Base-by-base conservation (phyloP, 2,113 vertebrate genomes). In the Balaeniceps rex region DNA sequence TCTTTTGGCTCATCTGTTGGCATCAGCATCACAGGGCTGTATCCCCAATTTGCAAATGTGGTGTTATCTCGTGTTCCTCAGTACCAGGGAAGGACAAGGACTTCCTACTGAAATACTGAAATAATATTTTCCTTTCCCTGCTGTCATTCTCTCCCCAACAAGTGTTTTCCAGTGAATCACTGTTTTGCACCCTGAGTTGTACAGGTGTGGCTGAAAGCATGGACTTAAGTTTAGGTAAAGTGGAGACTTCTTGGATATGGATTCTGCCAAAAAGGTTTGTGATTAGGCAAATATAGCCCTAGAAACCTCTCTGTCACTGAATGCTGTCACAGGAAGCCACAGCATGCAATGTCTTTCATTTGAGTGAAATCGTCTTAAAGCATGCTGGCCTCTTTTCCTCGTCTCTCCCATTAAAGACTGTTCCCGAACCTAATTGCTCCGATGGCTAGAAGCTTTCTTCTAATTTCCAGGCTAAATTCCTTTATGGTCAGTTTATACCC, bases 381-480 rank as follows among this genome's bases (percentile, higher is more conserved):
- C 16, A 55, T 36, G 31, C 44, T 60, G 77, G 64, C 42, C 38
- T 94, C 40, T 51, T 64, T 87, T 87, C 77, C 86, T 94, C 4
- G 1, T 23, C 38, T 82, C 25, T 81, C 23, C 52, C 57, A 72
- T 82, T 46, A 77, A 52, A 92, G 36, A 38, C 42, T 60, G 33
- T 42, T 70, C n/a, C 76, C 6, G 5, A 93, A 83, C 13, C 19
- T 54, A 65, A 90, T 49, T 77, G 38, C 33, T 91, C 8, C 46
- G 19, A 76, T 69, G 70, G 34, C 19, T 96, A 89, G 77, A 91
- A 94, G 34, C 19, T 91, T 95, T 87, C 84, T 94, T 93, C 70
- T 76, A 55, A 82, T 93, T 87, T 83, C 49, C 38, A 15, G 19
- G 25, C 23, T 85, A 82, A 68, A 72, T 83, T 88, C 31, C 31